Evolutionary conservation across 1,140 invertebrate genomes (phyloP).

Genomic region (Drosophila sturtevanti): DNA sequence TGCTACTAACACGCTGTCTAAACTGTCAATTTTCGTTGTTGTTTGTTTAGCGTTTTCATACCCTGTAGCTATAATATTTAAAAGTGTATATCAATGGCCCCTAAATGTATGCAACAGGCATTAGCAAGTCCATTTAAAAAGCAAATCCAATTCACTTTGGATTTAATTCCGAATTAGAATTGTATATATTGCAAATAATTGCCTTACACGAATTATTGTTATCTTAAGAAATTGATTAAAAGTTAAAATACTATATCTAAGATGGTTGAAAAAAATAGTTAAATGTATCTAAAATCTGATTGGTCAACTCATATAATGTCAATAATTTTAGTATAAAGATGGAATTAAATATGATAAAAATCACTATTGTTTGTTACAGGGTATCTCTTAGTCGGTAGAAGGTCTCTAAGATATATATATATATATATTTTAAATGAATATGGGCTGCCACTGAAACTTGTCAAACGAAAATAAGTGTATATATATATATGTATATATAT

Average conservation of each 20-base stretch:
- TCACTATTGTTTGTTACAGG: neutral
- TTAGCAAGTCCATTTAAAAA: too few relatives aligned
- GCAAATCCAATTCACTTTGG: too few relatives aligned
- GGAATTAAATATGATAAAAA: too few relatives aligned
- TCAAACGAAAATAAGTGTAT: neutral
- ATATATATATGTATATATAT: neutral
- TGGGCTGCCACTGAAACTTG: conserved; percentile 20
- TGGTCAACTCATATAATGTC: too few relatives aligned
- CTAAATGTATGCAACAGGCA: neutral
- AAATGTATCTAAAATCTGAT: too few relatives aligned
- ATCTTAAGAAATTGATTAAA: too few relatives aligned
- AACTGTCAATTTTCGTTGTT: conserved; percentile 73
- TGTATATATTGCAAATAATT: too few relatives aligned
- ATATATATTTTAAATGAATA: conserved; percentile 55
- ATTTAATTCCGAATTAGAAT: too few relatives aligned
- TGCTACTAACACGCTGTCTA: conserved; percentile 27
- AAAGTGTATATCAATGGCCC: neutral
- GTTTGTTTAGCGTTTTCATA: conserved; percentile 50
- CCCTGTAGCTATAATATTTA: neutral
- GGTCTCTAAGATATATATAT: neutral
- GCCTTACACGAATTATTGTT: too few relatives aligned
- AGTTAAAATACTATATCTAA: too few relatives aligned
- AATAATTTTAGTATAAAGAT: too few relatives aligned
- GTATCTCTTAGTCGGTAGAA: neutral
- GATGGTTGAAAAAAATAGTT: too few relatives aligned